Base-by-base conservation (phyloP, 2,113 vertebrate species). In the Mixornis gularis region DNA sequence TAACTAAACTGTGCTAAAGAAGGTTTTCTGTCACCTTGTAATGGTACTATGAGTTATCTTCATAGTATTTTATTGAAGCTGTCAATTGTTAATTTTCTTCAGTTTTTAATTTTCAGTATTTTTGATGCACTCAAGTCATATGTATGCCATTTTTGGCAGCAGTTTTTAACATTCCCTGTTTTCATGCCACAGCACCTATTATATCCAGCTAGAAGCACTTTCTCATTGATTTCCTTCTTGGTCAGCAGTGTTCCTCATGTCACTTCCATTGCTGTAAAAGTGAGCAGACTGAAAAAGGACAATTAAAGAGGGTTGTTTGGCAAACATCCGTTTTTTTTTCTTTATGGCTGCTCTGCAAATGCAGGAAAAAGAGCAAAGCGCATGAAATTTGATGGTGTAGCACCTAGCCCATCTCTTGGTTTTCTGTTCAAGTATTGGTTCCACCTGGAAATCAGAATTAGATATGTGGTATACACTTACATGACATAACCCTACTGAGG, bases 221-320 rank as follows among this genome's bases (percentile, higher is more conserved):
- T 80, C 68, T 88, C 53, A 59, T 60, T 51, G 58, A 27, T 70
- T 53, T 66, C 26, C 38, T 85, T 79, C 72, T 53, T 29, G 51
- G 26, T 62, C 18, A 62, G 46, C 82, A 73, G 34, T 38, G 10
- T 58, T 93, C 55, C 29, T 88, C 59, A 53, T 82, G 60, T 65
- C 68, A 86, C 74, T 85, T 17, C 2, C 64, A 93, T 83, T 36
- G 43, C 53, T 49, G 55, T 69, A 69, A 79, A 90, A 69, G 46
- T 62, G 44, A 90, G 83, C 74, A 79, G 74, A 82, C 25, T 53
- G 68, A 32, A 69, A 93, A 82, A 82, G 34, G 32, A 76, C 68
- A 69, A 53, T 76, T 85, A 65, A 90, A 76, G 29, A 76, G 18
- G 7, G 6, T 26, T 87, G 25, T 76, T 82, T 82, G 66, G 55